Percentiles rank a stretch among this genome's conserved stretches.
These are phyloP conservation scores for Pholis gunnellus DNA, from an alignment of 2,113 vertebrate species.

Conservation along the genomic window DNA sequence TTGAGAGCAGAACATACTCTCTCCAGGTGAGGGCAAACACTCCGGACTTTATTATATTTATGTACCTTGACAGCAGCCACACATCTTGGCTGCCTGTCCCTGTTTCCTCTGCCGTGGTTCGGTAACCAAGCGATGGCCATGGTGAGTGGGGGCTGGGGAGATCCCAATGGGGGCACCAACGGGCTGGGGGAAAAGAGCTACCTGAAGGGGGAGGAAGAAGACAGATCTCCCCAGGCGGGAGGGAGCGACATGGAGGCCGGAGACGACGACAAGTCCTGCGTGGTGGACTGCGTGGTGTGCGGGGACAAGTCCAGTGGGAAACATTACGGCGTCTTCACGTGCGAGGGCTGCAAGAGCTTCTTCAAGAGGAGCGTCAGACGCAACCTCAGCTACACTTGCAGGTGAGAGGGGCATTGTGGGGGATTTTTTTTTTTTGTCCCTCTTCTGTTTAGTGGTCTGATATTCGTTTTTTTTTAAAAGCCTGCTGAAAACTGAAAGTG, in stretches of 20 bases:
- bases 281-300: conserved; percentile 94
- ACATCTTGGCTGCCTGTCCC: conserved; percentile 61
- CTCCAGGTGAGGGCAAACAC: conserved; percentile 10
- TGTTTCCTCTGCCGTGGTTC: conserved; percentile 65
- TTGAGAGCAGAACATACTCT: not conserved
- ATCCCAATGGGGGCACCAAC: conserved; percentile 89
- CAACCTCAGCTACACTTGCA: conserved; percentile 95
- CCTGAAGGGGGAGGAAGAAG: conserved; percentile 88
- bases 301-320: conserved; percentile 94
- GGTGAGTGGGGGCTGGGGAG: conserved; percentile 94
- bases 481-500: too few relatives aligned
- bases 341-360: conserved; percentile 97
- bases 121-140: conserved; percentile 90
- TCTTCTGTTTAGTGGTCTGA: not conserved
- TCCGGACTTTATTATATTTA: conserved; percentile 34
- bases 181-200: conserved; percentile 86
- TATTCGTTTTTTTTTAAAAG: not conserved
- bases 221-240: conserved; percentile 90
- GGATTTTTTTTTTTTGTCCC: not conserved
- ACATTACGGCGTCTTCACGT: conserved; percentile 95
- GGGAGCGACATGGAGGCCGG: conserved; percentile 91
- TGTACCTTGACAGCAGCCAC: conserved; percentile 72
- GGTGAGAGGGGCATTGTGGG: conserved; percentile 80
- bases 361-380: conserved; percentile 94
- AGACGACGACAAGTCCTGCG: conserved; percentile 90